Conservation (phyloP, 2,113 vertebrate genomes). For the Columba janthina region DNA sequence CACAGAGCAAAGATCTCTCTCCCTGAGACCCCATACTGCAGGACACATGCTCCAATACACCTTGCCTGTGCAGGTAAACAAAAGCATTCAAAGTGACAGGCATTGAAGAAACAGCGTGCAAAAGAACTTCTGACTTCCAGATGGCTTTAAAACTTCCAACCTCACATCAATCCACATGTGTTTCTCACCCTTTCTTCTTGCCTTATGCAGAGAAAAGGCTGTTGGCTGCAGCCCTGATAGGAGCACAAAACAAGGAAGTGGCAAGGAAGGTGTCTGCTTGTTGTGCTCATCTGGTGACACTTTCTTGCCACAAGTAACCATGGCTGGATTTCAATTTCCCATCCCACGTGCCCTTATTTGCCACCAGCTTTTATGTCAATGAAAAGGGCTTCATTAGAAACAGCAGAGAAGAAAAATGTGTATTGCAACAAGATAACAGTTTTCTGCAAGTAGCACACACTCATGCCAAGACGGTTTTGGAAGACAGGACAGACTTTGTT, state of each 20-base stretch:
- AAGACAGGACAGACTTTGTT: neutral
- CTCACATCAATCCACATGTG: accelerated
- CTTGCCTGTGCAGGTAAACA: neutral
- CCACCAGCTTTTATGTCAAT: neutral
- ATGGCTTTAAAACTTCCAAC: neutral
- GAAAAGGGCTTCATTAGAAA: neutral
- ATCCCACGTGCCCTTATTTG: neutral
- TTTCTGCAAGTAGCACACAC: neutral
- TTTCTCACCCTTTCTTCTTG: neutral
- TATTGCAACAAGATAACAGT: neutral
- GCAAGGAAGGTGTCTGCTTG: neutral
- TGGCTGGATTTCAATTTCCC: neutral
- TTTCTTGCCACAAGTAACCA: neutral
- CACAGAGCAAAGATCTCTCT: neutral
- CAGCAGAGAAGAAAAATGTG: neutral
- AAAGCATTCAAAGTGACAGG: neutral
- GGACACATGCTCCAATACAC: neutral
- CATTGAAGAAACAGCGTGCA: neutral
- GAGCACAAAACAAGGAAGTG: neutral
- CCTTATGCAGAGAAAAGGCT: neutral
- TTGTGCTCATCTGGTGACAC: neutral
- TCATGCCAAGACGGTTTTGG: neutral
- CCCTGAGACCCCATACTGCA: accelerated
- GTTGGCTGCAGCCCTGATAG: neutral
- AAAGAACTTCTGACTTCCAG: neutral